Conservation (phyloP, 2,797 vertebrate species). For the Halcyon smyrnensis region DNA sequence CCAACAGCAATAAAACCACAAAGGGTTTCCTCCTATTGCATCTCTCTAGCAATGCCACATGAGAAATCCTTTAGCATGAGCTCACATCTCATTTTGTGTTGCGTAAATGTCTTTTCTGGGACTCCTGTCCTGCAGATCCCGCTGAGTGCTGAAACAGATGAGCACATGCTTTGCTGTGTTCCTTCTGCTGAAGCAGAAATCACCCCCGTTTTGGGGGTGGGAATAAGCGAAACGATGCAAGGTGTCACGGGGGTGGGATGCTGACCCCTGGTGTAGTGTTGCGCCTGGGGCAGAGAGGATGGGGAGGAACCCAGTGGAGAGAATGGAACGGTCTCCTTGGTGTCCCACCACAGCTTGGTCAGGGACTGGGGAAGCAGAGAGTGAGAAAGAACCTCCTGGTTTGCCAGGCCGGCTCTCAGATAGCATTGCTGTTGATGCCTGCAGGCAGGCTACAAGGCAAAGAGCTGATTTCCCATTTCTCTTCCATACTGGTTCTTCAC, state of each 20-base stretch:
- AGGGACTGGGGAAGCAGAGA: neutral
- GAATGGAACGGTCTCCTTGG: neutral
- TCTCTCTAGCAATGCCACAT: neutral
- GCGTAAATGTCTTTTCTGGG: neutral
- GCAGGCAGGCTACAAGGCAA: neutral
- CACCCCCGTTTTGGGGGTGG: neutral
- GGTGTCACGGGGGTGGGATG: neutral
- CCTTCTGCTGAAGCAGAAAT: neutral
- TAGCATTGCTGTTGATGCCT: neutral
- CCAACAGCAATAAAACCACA: neutral
- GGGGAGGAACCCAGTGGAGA: neutral
- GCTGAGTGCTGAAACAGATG: neutral
- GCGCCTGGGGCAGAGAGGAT: too few relatives aligned
- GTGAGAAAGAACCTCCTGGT: neutral
- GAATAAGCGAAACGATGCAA: neutral
- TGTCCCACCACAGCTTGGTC: neutral
- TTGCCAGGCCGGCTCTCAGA: neutral
- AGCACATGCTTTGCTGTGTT: neutral
- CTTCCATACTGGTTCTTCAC: neutral
- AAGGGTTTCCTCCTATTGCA: neutral
- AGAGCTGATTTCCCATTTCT: neutral
- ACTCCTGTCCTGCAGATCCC: neutral
- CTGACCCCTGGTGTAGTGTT: neutral
- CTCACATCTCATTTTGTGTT: neutral
- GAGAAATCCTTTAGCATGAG: neutral